Evolutionary conservation across 2,888 invertebrate genomes (phyloP).

Genomic region (Torymus texanus): DNA sequence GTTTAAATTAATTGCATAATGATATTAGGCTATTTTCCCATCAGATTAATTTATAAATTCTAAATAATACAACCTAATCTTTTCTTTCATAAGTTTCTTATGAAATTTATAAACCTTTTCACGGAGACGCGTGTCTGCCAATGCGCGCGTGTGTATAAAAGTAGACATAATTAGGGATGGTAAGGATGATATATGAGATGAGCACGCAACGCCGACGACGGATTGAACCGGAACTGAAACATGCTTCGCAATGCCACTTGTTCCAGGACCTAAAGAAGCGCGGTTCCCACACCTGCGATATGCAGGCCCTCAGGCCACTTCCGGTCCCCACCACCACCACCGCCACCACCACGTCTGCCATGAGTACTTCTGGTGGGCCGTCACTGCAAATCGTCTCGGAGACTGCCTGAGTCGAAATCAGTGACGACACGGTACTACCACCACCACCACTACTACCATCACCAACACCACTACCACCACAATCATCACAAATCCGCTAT

Average conservation of each 20-base stretch:
- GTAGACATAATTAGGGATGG: slow-evolving; percentile 10
- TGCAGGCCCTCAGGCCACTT: slow-evolving; percentile 75
- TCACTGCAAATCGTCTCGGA: slow-evolving; percentile 63
- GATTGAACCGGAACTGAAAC: slow-evolving; percentile 61
- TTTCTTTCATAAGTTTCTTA: too few relatives aligned
- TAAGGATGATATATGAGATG: not conserved
- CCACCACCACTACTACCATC: slow-evolving; percentile 54
- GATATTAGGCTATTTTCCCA: too few relatives aligned
- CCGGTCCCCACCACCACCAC: slow-evolving; percentile 66
- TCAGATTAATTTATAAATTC: too few relatives aligned
- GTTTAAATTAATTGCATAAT: too few relatives aligned
- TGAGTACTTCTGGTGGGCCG: slow-evolving; percentile 72
- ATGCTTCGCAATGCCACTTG: slow-evolving; percentile 71
- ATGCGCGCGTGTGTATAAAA: not conserved
- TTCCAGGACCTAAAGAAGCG: slow-evolving; percentile 75
- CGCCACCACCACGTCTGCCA: slow-evolving; percentile 69
- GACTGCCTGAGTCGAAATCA: slow-evolving; percentile 71
- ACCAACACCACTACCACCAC: slow-evolving; percentile 56
- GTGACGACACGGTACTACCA: slow-evolving; percentile 37
- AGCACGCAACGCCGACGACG: slow-evolving; percentile 17
- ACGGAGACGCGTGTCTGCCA: slow-evolving; percentile 8
- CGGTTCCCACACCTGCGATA: slow-evolving; percentile 75
- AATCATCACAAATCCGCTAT: slow-evolving; percentile 59
- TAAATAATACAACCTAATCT: too few relatives aligned
- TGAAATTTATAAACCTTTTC: not conserved